Conservation (phyloP, 2,113 vertebrate species). For the Aegithalos caudatus region DNA sequence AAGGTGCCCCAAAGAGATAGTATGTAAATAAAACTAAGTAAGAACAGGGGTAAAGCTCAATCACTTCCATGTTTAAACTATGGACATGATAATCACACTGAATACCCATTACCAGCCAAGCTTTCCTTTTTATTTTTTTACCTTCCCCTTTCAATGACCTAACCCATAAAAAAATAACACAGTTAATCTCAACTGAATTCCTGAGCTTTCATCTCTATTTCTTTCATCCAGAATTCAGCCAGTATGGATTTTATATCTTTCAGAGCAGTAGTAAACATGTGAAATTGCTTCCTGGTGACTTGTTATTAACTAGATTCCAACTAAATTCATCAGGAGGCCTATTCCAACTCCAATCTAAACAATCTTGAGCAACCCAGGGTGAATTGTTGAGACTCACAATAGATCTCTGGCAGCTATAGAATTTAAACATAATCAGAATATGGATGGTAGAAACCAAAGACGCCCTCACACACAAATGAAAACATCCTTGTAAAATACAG, state of each 20-base stretch:
- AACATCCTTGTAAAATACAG: neutral
- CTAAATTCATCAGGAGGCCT: neutral
- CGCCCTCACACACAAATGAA: neutral
- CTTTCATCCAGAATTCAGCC: neutral
- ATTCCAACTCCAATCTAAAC: constrained; percentile 23
- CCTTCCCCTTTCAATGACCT: neutral
- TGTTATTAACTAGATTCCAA: constrained; percentile 39
- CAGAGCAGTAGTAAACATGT: constrained; percentile 29
- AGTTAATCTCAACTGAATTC: neutral
- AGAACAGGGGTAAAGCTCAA: neutral
- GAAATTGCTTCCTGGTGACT: constrained; percentile 38
- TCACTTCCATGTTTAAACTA: neutral
- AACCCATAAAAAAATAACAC: neutral
- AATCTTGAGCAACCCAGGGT: neutral
- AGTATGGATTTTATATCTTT: neutral
- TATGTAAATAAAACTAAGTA: neutral
- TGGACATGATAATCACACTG: rapidly evolving
- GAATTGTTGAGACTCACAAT: neutral
- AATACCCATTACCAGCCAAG: neutral
- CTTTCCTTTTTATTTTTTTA: neutral
- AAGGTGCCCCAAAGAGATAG: neutral
- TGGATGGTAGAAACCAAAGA: constrained; percentile 16
- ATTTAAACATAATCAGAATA: constrained; percentile 15
- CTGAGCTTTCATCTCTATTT: neutral
- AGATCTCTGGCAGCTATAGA: constrained; percentile 5